phyloP scores from a whole-genome alignment of 2,113 vertebrate genomes.

The Zapornia atra region DNA sequence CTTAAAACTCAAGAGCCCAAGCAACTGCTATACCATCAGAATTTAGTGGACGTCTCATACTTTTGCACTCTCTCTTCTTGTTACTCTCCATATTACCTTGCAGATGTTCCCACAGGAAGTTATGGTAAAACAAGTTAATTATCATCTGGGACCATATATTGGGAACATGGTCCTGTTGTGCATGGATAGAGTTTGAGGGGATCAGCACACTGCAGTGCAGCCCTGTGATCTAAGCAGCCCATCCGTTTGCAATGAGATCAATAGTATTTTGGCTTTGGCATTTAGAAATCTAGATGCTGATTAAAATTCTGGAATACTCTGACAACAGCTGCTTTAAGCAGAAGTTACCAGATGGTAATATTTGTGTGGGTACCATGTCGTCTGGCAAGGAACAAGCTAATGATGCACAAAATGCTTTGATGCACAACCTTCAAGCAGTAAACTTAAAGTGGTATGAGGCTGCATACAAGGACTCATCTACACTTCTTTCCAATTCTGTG shows the following conservation, averaged over 20 bases:
- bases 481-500: not conserved
- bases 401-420: slow-evolving; percentile 47
- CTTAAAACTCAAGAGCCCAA: not conserved
- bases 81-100: not conserved
- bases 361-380: slow-evolving; percentile 49
- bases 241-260: not conserved
- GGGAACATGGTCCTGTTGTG: not conserved
- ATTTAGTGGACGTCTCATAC: not conserved
- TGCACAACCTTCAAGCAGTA: slow-evolving; percentile 26
- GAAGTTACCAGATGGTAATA: slow-evolving; percentile 64
- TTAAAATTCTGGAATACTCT: slow-evolving; percentile 46
- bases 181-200: not conserved
- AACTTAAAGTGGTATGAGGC: not conserved
- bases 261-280: not conserved
- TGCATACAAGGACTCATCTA: not conserved
- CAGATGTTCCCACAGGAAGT: not conserved
- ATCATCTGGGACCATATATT: not conserved
- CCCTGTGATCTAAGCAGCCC: not conserved
- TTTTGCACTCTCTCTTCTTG: not conserved
- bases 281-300: slow-evolving; percentile 24
- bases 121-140: not conserved
- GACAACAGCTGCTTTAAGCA: slow-evolving; percentile 53
- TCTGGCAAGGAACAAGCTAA: slow-evolving; percentile 55
- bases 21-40: not conserved
- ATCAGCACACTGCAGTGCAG: not conserved